These are phyloP conservation scores for Agrochola macilenta DNA, from an alignment of 2,888 invertebrate genomes.

Conservation along the genomic window DNA sequence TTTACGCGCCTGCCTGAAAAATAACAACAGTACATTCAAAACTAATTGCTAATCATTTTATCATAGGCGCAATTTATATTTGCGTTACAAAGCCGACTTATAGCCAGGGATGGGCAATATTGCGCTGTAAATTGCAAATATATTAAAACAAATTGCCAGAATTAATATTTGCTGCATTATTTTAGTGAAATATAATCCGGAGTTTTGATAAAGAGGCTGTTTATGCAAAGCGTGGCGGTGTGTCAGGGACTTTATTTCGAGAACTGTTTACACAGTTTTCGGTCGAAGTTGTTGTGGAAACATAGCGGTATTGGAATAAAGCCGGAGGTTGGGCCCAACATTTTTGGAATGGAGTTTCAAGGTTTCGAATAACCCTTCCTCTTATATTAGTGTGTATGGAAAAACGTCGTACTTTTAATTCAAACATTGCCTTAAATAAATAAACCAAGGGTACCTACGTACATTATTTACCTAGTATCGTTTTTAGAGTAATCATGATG, in stretches of 20 bases:
- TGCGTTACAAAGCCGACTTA: conserved; percentile 51
- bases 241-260: conserved; percentile 52
- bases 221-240: conserved; percentile 54
- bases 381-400: neutral
- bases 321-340: too few relatives aligned
- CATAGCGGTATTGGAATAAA: conserved; percentile 2
- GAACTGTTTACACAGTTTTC: conserved; percentile 51
- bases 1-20: conserved; percentile 37
- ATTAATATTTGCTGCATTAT: conserved; percentile 71
- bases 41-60: conserved; percentile 70
- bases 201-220: conserved; percentile 69
- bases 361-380: neutral
- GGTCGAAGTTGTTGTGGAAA: conserved; percentile 25
- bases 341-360: neutral
- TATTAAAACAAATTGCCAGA: conserved; percentile 73
- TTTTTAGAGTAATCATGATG: neutral
- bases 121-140: conserved; percentile 70
- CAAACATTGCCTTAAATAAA: neutral
- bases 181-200: conserved; percentile 62
- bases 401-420: neutral
- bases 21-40: conserved; percentile 40
- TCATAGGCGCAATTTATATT: conserved; percentile 63
- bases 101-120: conserved; percentile 55
- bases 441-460: too few relatives aligned
- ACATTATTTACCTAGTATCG: too few relatives aligned